These are phyloP conservation scores for Ivindomyrus marchei DNA, from an alignment of 2,113 vertebrate genomes.

Conservation along the genomic window DNA sequence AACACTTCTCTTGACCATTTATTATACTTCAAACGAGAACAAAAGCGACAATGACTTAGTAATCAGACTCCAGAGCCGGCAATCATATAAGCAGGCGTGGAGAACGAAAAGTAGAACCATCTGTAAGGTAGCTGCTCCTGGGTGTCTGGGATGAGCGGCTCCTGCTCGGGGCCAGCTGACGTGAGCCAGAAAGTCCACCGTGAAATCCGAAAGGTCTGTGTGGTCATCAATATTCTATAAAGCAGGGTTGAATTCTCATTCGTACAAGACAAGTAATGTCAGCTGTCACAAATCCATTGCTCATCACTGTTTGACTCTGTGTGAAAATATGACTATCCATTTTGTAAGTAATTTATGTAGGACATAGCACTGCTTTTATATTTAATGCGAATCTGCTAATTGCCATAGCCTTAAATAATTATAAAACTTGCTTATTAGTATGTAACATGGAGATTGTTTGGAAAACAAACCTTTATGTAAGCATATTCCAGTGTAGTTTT, in stretches of 20 bases:
- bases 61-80: not conserved
- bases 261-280: not conserved
- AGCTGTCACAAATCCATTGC: not conserved
- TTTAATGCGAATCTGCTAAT: not conserved
- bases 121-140: not conserved
- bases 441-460: not conserved
- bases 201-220: not conserved
- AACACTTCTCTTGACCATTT: not conserved
- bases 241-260: not conserved
- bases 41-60: not conserved
- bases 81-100: not conserved
- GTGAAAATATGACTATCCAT: not conserved
- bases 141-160: not conserved
- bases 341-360: not conserved
- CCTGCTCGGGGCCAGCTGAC: not conserved
- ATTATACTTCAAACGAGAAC: not conserved
- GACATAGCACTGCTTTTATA: not conserved
- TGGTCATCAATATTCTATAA: not conserved
- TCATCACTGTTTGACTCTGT: not conserved
- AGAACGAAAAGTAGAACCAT: not conserved
- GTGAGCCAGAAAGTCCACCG: not conserved
- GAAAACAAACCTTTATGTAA: not conserved
- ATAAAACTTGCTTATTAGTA: not conserved
- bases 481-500: not conserved
- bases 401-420: not conserved